Evolutionary conservation across 2,113 vertebrate species (phyloP), one percentile per base, ranked within the genome.

Genomic region (Chamaetylas fuelleborni): DNA sequence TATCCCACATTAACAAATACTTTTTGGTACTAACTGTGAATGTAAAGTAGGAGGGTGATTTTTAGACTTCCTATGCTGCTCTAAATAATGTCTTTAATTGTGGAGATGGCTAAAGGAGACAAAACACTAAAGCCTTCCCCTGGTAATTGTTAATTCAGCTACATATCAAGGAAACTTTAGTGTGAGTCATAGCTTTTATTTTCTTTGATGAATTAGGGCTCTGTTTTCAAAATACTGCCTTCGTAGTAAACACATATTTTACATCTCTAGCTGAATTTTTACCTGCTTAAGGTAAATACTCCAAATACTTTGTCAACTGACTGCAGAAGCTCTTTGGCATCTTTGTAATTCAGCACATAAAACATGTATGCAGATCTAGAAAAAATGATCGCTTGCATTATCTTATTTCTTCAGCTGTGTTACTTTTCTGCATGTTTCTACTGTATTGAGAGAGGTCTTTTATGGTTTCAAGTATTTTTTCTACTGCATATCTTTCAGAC

Each of bases 131-230:
- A 86, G 23, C 79, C 60, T 95, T 93, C 45, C 43, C 38, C 29
- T 92, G 70, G 58, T 96, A 94, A 87, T 91, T 91, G 64, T 89
- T 95, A 95, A 81, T 95, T 96, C 80, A 96, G 47, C 64, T 70
- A 60, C 83, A 92, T 67, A 92, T 69, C 38, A 66, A 73, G 78
- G 91, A 91, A 80, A 73, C 81, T 92, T 80, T 65, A 91, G 70
- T 93, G 77, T 95, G 65, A 94, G 43, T 91, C 86, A 69, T 80
- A 87, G 85, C 88, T 97, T 96, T 91, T 96, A 91, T 95, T 92
- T 94, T 93, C 88, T 93, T 90, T 93, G 88, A 95, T 96, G 72
- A 93, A 78, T 95, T 97, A 72, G 81, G 93, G 60, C 79, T 96
- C 62, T 51, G 73, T 95, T 96, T 90, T 82, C 88, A 93, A 85